Conservation (phyloP, 2,888 invertebrate genomes). For the Sussaba pulchella region DNA sequence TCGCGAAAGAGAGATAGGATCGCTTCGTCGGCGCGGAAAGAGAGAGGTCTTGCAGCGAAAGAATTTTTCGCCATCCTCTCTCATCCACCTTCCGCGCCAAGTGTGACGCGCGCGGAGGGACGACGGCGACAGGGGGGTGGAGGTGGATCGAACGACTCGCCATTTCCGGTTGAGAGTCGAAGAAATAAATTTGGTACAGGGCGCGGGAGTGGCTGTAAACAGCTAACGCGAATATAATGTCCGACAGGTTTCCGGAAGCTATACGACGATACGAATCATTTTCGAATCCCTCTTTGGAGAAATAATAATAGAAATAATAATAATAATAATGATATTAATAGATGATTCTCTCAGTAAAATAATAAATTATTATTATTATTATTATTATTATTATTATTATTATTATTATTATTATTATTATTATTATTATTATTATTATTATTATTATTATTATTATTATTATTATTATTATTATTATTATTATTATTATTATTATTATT, state of each 20-base stretch:
- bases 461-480: too few relatives aligned
- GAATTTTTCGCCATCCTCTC: background rate
- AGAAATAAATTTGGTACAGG: background rate
- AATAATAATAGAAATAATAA: constrained; percentile 10
- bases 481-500: too few relatives aligned
- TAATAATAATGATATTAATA: too few relatives aligned
- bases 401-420: too few relatives aligned
- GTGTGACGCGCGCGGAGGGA: background rate
- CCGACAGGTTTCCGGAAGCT: background rate
- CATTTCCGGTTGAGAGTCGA: constrained; percentile 20
- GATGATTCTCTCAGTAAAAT: too few relatives aligned
- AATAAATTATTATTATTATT: too few relatives aligned
- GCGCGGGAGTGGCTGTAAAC: background rate
- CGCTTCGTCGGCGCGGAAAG: too few relatives aligned
- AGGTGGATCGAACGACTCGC: constrained; percentile 29
- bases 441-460: too few relatives aligned
- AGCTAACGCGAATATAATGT: constrained; percentile 17
- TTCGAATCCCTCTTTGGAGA: constrained; percentile 38
- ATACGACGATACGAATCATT: constrained; percentile 34
- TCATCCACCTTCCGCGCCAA: background rate
- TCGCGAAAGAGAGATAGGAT: background rate
- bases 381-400: too few relatives aligned
- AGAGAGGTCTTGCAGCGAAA: background rate
- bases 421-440: too few relatives aligned
- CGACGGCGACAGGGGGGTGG: too few relatives aligned